Percentiles rank a stretch among this genome's conserved stretches.
Conservation (phyloP, 2,888 invertebrate genomes). For the Cantharis lateralis region DNA sequence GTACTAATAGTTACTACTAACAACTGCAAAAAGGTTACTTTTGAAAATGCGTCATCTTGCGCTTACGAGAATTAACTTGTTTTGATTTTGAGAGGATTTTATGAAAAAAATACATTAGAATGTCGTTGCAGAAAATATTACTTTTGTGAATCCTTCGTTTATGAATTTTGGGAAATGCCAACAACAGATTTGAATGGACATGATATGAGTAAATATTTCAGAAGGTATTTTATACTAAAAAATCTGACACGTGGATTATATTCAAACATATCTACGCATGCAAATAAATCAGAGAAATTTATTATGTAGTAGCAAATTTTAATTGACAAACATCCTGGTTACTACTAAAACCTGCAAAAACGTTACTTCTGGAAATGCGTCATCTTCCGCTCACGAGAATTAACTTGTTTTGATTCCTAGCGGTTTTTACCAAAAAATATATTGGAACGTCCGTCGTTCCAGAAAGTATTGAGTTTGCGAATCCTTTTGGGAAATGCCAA, state of each 20-base stretch:
- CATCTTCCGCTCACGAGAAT: neutral
- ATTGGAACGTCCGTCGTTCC: neutral
- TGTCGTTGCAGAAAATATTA: no score
- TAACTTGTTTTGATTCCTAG: neutral
- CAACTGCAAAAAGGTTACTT: no score
- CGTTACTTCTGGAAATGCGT: neutral
- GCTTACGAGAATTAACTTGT: no score
- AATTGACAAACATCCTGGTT: neutral
- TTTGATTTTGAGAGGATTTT: no score
- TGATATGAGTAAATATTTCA: neutral
- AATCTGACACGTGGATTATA: neutral
- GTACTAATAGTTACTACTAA: no score
- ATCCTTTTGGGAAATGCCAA: neutral
- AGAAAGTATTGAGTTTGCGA: neutral
- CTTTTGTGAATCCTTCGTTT: no score
- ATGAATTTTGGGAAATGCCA: no score
- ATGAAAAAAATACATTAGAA: no score
- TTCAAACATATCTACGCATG: neutral
- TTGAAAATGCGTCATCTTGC: no score
- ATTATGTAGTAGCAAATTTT: neutral
- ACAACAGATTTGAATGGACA: no score
- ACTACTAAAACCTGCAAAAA: neutral
- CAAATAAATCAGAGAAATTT: neutral
- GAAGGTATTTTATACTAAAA: neutral
- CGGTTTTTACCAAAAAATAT: neutral